Conservation (phyloP, 2,797 vertebrate species). For the Adrianichthys oophorus region DNA sequence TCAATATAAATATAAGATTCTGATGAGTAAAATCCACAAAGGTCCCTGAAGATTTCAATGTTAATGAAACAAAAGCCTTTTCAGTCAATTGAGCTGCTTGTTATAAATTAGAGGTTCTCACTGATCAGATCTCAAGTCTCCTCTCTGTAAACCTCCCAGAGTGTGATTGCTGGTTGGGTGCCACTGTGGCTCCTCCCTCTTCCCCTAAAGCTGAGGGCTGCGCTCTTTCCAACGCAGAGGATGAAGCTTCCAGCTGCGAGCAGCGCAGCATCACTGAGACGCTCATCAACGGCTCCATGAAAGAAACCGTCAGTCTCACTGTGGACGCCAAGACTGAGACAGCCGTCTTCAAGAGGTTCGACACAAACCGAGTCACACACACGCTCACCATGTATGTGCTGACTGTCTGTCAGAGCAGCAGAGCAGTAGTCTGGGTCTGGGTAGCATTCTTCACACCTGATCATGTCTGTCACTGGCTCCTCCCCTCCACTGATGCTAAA, state of each 20-base stretch:
- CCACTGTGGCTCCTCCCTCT: constrained; percentile 31
- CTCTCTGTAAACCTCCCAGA: constrained; percentile 43
- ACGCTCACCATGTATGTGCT: too few relatives aligned
- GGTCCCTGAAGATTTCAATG: too few relatives aligned
- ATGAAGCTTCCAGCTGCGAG: constrained; percentile 77
- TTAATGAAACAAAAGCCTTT: too few relatives aligned
- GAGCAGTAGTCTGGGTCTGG: too few relatives aligned
- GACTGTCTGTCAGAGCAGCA: too few relatives aligned
- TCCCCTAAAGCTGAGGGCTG: constrained; percentile 75
- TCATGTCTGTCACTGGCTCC: too few relatives aligned
- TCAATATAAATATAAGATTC: too few relatives aligned
- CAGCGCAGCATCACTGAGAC: constrained; percentile 93
- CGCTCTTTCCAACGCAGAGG: constrained; percentile 75
- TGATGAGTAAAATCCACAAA: too few relatives aligned
- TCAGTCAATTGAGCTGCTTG: too few relatives aligned
- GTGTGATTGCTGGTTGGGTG: constrained; percentile 70
- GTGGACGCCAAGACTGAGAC: constrained; percentile 99
- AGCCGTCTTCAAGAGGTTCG: constrained; percentile 97
- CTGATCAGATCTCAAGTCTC: neutral
- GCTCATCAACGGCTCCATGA: constrained; percentile 97
- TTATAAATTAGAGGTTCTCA: neutral
- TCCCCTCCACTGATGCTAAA: too few relatives aligned
- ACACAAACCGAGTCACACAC: neutral
- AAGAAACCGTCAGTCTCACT: constrained; percentile 98
- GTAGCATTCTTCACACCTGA: too few relatives aligned